Conservation (phyloP, 1,140 invertebrate genomes). For the Pachypsylla venusta region DNA sequence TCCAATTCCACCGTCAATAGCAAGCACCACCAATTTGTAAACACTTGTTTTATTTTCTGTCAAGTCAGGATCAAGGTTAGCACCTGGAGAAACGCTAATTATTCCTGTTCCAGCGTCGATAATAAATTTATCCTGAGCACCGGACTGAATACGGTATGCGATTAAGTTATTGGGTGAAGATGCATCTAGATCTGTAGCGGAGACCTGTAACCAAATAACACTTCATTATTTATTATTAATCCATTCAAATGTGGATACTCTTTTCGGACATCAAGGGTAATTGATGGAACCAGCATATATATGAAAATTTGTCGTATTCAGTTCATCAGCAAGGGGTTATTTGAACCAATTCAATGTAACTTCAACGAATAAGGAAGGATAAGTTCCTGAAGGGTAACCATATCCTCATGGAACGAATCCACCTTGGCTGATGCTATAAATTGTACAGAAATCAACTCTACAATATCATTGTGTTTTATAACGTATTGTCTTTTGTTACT, state of each 20-base stretch:
- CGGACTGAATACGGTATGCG: conserved; percentile 72
- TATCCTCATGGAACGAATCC: no score
- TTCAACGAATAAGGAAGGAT: no score
- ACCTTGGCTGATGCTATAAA: no score
- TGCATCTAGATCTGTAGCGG: conserved; percentile 67
- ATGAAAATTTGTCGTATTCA: background rate
- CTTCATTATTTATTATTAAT: no score
- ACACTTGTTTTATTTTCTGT: conserved; percentile 52
- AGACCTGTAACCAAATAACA: conserved; percentile 46
- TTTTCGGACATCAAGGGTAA: conserved; percentile 14
- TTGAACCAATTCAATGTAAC: no score
- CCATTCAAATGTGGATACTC: conserved; percentile 6
- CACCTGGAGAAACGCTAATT: conserved; percentile 70
- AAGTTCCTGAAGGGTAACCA: no score
- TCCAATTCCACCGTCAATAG: conserved; percentile 75
- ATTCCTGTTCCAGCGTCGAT: conserved; percentile 67
- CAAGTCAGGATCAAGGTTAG: conserved; percentile 76
- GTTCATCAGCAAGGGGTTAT: conserved; percentile 1
- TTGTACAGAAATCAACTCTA: no score
- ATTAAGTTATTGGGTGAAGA: conserved; percentile 73
- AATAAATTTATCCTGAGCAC: conserved; percentile 81
- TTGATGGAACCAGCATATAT: conserved; percentile 6
- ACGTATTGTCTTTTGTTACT: no score
- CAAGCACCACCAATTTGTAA: conserved; percentile 44
- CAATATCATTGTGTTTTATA: no score